A percentile compares a stretch with the other conserved stretches of the same genome.
Conservation (phyloP, 2,797 vertebrate genomes). For the Dallia pectoralis region DNA sequence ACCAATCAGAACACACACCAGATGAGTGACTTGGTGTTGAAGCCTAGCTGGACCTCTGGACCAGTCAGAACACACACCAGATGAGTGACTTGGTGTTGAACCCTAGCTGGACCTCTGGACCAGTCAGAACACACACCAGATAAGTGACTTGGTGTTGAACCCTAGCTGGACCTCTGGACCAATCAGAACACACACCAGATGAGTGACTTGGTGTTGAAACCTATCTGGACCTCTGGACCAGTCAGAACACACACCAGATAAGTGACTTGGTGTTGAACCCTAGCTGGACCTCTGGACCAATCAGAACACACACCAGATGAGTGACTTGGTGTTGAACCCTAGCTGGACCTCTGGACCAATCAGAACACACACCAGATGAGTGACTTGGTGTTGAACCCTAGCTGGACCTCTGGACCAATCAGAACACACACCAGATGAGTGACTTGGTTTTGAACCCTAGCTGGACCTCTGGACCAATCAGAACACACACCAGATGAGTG, state of each 20-base stretch:
- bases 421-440: neutral
- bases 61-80: neutral
- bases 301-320: neutral
- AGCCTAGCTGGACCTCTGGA: neutral
- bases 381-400: conserved; percentile 20
- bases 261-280: conserved; percentile 19
- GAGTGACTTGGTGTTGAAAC: conserved; percentile 18
- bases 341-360: neutral
- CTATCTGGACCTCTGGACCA: neutral
- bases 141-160: conserved; percentile 16
- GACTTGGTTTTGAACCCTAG: conserved; percentile 24
- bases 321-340: conserved; percentile 20
- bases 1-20: neutral
- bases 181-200: neutral
- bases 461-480: neutral
- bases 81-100: conserved; percentile 15
- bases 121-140: neutral
- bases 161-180: neutral
- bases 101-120: neutral
- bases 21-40: conserved; percentile 15
- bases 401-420: neutral
- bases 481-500: neutral
- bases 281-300: neutral
- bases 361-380: neutral
- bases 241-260: neutral